phyloP scores from a whole-genome alignment of 92 coral and sea anemone genomes.

The Desmophyllum pertusum region DNA sequence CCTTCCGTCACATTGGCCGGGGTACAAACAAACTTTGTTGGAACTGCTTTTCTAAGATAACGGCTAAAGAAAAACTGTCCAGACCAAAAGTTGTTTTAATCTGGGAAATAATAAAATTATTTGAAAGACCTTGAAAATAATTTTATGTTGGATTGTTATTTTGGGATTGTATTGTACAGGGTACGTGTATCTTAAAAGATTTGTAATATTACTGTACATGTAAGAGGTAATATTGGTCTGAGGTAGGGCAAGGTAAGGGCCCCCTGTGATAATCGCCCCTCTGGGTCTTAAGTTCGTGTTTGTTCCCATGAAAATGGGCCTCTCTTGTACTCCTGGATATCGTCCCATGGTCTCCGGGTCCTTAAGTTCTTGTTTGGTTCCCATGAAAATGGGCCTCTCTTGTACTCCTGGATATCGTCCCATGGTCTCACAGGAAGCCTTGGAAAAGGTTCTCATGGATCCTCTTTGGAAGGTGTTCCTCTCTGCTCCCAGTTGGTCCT shows the following conservation, averaged over 20 bases:
- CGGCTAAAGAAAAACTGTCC: too few species aligned
- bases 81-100: too few species aligned
- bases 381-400: constrained; percentile 1
- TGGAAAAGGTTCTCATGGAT: constrained; percentile 4
- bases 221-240: not conserved
- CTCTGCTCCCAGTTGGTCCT: not conserved
- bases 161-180: not conserved
- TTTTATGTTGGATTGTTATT: not conserved
- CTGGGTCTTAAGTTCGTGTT: not conserved
- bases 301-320: constrained; percentile 11
- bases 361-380: constrained; percentile 3
- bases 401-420: constrained; percentile 4
- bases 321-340: not conserved
- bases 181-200: too few species aligned
- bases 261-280: not conserved
- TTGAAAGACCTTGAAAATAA: not conserved
- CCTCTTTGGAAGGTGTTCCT: not conserved
- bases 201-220: too few species aligned
- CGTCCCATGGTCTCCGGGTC: constrained; percentile 7
- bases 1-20: not conserved
- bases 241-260: constrained; percentile 32
- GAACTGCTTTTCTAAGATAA: too few species aligned
- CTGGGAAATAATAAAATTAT: not conserved
- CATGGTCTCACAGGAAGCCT: constrained; percentile 3
- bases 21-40: too few species aligned